Percentiles rank a stretch among this genome's conserved stretches.
These are phyloP conservation scores for Bhutanitis thaidina DNA, from an alignment of 2,888 invertebrate species.

Conservation along the genomic window DNA sequence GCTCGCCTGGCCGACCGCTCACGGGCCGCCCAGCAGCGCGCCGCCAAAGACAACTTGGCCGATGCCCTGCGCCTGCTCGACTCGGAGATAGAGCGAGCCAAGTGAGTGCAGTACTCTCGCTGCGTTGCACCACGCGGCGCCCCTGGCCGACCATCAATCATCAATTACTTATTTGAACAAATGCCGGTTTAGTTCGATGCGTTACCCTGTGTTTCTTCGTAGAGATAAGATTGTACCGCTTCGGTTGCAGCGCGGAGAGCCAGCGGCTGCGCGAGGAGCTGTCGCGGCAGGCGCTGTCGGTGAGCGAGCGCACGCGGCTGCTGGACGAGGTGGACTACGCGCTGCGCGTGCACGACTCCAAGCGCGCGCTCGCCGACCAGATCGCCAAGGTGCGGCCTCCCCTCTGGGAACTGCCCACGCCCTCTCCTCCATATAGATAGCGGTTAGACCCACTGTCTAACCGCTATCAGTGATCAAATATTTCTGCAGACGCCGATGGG, in stretches of 20 bases:
- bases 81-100: constrained; percentile 39
- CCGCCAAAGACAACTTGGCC: constrained; percentile 6
- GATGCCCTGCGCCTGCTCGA: constrained; percentile 31
- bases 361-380: constrained; percentile 51
- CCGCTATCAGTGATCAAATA: too few species aligned
- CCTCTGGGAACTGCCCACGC: too few species aligned
- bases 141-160: constrained; percentile 18
- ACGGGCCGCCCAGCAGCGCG: neutral
- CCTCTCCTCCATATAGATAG: too few species aligned
- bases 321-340: constrained; percentile 62
- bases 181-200: too few species aligned
- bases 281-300: constrained; percentile 46
- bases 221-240: too few species aligned
- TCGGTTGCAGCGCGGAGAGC: constrained; percentile 45
- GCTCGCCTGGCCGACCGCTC: constrained; percentile 19
- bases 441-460: too few species aligned
- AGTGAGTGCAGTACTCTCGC: constrained; percentile 28
- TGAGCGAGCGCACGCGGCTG: constrained; percentile 48
- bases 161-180: too few species aligned
- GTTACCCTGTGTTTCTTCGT: too few species aligned
- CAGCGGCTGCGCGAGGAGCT: constrained; percentile 44
- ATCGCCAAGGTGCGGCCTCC: constrained; percentile 48
- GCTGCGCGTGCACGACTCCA: constrained; percentile 55
- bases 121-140: constrained; percentile 28
- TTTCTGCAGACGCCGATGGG: too few species aligned